These are phyloP conservation scores for Petromus typicus DNA, from an alignment of 2,113 vertebrate genomes.

Conservation along the genomic window DNA sequence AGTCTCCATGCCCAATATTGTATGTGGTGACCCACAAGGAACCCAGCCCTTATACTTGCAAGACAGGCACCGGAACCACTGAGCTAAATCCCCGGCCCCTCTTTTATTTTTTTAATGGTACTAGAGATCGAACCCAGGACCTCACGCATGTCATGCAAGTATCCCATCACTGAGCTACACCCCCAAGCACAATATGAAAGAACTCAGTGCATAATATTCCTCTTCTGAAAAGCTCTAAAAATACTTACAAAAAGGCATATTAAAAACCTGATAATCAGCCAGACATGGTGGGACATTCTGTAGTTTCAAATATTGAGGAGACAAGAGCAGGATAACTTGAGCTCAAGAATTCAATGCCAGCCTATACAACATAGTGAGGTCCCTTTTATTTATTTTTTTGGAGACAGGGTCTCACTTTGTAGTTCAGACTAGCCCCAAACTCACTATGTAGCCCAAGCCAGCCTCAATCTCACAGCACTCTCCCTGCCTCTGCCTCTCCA, in stretches of 20 bases:
- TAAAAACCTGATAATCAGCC: background rate
- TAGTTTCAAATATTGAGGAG: background rate
- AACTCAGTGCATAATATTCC: background rate
- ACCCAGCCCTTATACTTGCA: no score
- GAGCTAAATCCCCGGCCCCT: no score
- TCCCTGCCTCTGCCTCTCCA: no score
- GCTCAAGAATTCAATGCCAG: background rate
- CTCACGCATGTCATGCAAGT: background rate
- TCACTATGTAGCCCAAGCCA: no score
- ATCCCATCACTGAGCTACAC: background rate
- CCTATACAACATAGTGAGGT: background rate
- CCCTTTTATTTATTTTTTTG: no score
- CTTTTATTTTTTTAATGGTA: background rate
- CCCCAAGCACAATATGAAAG: background rate
- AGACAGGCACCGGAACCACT: no score
- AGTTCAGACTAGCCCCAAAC: no score
- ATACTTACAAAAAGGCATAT: background rate
- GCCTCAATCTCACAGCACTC: no score
- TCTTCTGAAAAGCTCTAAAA: constrained; percentile 1
- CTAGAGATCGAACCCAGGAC: background rate
- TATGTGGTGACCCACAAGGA: no score
- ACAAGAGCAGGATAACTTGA: background rate
- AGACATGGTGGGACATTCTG: background rate
- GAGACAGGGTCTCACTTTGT: no score
- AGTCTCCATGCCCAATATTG: no score